Evolutionary conservation across 2,888 invertebrate genomes (phyloP).

Genomic region (Argyresthia albistria): DNA sequence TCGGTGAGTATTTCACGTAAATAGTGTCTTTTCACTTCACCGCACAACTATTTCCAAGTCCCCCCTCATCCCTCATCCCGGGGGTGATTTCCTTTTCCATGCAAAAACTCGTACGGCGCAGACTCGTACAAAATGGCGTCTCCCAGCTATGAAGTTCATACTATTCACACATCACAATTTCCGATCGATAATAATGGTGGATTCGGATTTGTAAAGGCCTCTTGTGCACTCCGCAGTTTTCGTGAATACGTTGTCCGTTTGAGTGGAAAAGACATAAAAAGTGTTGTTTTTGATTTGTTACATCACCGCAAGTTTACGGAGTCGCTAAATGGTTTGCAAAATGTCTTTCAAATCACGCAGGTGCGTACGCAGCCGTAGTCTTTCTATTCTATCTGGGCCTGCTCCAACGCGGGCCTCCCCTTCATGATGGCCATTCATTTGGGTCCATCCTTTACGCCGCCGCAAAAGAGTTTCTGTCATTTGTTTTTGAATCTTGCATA

Average conservation of each 20-base stretch:
- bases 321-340: conserved; percentile 58
- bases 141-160: conserved; percentile 65
- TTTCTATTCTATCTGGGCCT: conserved; percentile 89
- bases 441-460: conserved; percentile 70
- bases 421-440: conserved; percentile 72
- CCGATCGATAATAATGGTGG: conserved; percentile 78
- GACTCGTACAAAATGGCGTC: conserved; percentile 80
- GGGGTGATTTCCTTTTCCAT: conserved; percentile 68
- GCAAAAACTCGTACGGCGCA: conserved; percentile 72
- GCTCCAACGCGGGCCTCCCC: conserved; percentile 80
- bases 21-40: conserved; percentile 15
- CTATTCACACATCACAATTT: conserved; percentile 58
- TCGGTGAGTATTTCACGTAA: conserved; percentile 3
- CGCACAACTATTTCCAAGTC: conserved; percentile 32
- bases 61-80: conserved; percentile 59
- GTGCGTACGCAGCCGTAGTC: conserved; percentile 97
- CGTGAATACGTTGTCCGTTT: conserved; percentile 50
- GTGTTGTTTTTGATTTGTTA: conserved; percentile 63
- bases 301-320: conserved; percentile 60
- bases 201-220: conserved; percentile 62
- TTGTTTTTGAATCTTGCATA: conserved; percentile 55
- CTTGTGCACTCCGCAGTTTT: conserved; percentile 51
- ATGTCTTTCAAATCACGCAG: conserved; percentile 82
- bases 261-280: conserved; percentile 58
- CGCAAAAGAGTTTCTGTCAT: conserved; percentile 68